Conservation (phyloP, 2,113 vertebrate genomes). For the Microtus pennsylvanicus region DNA sequence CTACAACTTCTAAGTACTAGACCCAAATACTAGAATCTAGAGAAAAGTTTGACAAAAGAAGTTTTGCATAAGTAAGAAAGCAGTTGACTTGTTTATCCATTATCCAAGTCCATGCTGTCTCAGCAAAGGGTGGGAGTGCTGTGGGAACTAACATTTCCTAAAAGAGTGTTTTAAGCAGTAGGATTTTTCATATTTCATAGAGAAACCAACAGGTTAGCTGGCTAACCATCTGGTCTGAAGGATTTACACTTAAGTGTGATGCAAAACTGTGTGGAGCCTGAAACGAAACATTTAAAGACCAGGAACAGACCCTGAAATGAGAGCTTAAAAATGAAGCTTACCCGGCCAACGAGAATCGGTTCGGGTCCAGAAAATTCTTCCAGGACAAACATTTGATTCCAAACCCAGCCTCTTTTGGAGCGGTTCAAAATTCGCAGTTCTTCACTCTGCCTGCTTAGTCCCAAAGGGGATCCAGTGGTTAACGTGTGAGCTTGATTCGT, state of each 20-base stretch:
- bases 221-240: not conserved
- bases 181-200: not conserved
- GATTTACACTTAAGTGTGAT: constrained; percentile 21
- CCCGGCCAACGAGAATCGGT: constrained; percentile 99
- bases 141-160: not conserved
- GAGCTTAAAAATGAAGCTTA: constrained; percentile 87
- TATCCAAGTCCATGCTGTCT: not conserved
- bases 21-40: not conserved
- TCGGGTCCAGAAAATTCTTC: constrained; percentile 99
- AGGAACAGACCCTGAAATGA: constrained; percentile 9
- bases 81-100: not conserved
- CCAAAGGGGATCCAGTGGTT: constrained; percentile 89
- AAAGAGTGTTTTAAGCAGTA: not conserved
- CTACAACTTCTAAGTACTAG: not conserved
- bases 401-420: constrained; percentile 99
- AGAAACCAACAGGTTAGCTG: constrained; percentile 32
- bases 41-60: not conserved
- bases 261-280: not conserved
- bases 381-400: constrained; percentile 99
- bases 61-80: not conserved
- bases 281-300: constrained; percentile 47
- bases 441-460: constrained; percentile 90
- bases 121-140: fast-evolving
- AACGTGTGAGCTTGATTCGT: constrained; percentile 90
- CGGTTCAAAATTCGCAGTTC: constrained; percentile 96